phyloP scores from a whole-genome alignment of 2,113 vertebrate genomes.

The Catharus bicknelli region DNA sequence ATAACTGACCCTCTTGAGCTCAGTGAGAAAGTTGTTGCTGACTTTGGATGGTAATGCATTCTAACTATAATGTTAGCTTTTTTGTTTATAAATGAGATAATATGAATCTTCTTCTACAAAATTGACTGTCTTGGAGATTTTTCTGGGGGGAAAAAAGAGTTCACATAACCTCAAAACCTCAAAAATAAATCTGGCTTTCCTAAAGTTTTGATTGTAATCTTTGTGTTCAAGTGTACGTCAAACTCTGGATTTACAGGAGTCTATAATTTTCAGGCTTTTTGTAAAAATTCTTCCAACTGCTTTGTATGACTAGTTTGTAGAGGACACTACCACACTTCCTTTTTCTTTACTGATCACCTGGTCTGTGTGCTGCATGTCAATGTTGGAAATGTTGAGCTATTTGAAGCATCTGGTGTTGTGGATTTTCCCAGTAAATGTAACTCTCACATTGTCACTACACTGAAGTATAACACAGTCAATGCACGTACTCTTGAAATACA shows the following conservation, averaged over 20 bases:
- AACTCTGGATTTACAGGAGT: background rate
- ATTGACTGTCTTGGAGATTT: background rate
- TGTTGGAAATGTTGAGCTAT: background rate
- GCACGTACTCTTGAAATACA: conserved; percentile 55
- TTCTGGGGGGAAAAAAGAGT: background rate
- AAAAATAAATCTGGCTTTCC: background rate
- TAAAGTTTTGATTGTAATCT: background rate
- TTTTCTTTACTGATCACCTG: background rate
- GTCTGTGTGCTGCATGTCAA: conserved; percentile 51
- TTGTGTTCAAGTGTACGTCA: background rate
- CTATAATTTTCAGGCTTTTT: background rate
- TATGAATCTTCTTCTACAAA: background rate
- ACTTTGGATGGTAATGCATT: background rate
- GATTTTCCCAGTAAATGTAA: background rate
- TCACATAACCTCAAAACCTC: background rate
- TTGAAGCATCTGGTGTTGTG: conserved; percentile 9
- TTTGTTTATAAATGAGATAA: background rate
- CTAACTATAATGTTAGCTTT: background rate
- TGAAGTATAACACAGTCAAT: conserved; percentile 32
- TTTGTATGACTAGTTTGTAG: background rate
- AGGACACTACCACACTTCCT: background rate
- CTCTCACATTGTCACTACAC: conserved; percentile 19
- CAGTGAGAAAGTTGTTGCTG: background rate
- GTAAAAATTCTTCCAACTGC: background rate
- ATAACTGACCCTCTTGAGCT: background rate